Evolutionary conservation across 1,140 invertebrate species (phyloP).

Genomic region (Bombus huntii): DNA sequence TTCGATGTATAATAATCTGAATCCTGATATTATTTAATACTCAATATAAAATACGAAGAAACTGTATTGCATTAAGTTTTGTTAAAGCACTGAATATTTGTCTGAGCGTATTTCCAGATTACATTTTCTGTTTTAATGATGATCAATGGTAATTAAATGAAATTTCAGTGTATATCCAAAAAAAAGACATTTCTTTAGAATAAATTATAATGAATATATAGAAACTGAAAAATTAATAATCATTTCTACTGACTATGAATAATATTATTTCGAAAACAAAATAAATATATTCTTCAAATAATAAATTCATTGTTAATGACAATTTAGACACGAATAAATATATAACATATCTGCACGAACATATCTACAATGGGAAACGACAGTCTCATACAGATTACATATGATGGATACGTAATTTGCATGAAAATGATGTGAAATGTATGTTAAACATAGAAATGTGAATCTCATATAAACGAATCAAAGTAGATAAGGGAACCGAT

Average conservation of each 20-base stretch:
- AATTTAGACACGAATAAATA: not conserved
- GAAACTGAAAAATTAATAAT: not conserved
- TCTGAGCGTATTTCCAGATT: not conserved
- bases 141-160: not conserved
- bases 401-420: not conserved
- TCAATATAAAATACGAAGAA: not conserved
- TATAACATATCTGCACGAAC: not conserved
- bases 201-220: not conserved
- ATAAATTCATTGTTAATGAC: not conserved
- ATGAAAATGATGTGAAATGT: not conserved
- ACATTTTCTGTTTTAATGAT: not conserved
- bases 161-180: not conserved
- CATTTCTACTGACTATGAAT: not conserved
- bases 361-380: slow-evolving; percentile 5
- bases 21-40: slow-evolving; percentile 17
- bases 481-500: not conserved
- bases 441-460: not conserved
- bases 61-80: not conserved
- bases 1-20: slow-evolving; percentile 33
- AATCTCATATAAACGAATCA: not conserved
- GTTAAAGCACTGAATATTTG: slow-evolving; percentile 9
- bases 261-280: not conserved
- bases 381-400: not conserved
- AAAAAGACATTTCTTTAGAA: not conserved
- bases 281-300: not conserved